Conservation (phyloP, 2,113 vertebrate genomes). For the Cephalopterus ornatus region DNA sequence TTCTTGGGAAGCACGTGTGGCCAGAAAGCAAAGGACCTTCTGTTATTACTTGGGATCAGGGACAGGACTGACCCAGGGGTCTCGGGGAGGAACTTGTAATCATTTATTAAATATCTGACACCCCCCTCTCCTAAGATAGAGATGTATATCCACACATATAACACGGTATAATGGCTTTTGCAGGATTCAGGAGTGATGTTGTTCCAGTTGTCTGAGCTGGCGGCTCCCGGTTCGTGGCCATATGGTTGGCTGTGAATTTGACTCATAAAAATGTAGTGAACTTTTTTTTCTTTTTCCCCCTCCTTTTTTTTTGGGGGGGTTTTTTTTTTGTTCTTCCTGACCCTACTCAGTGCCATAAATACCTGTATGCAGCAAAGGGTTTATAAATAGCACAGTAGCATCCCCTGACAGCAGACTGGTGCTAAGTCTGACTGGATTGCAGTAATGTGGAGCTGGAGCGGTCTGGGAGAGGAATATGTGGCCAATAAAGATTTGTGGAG, state of each 20-base stretch:
- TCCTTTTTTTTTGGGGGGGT: background rate
- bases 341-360: conserved; percentile 65
- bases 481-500: conserved; percentile 44
- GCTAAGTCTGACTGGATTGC: conserved; percentile 20
- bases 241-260: conserved; percentile 63
- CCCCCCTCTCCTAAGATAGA: background rate
- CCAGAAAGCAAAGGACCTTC: background rate
- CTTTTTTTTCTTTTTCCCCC: background rate
- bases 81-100: background rate
- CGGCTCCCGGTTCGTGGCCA: conserved; percentile 29
- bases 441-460: background rate
- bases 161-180: conserved; percentile 37
- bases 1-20: rapidly evolving
- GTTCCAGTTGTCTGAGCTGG: conserved; percentile 51
- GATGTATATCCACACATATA: background rate
- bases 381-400: conserved; percentile 71
- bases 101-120: conserved; percentile 31
- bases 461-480: background rate
- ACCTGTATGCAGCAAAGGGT: conserved; percentile 57
- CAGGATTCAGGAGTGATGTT: background rate
- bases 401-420: conserved; percentile 51
- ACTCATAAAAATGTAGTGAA: conserved; percentile 53
- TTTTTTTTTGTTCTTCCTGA: conserved; percentile 36
- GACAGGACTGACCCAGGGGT: background rate
- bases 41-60: background rate